Base-by-base conservation (phyloP, 2,113 vertebrate genomes). In the Xiphophorus couchianus region DNA sequence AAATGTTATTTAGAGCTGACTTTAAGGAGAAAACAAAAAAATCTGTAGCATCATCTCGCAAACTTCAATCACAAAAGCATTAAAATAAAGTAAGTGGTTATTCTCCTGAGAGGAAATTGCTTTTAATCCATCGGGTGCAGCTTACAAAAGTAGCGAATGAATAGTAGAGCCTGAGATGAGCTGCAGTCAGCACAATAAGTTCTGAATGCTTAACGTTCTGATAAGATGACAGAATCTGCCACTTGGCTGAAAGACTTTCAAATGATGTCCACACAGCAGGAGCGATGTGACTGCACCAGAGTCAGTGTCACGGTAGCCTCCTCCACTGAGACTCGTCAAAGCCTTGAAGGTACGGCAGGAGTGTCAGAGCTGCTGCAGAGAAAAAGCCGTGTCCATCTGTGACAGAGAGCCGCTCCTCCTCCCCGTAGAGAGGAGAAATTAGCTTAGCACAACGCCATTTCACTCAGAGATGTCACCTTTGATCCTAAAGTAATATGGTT, bases 381-480 rank as follows among this genome's bases (percentile, higher is more conserved):
- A 77, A 81, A 22, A 71, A 74, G n/a, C 19, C 22, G 63, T 62
- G 70, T 75, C 79, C 69, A 48, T 68, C 64, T 77, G 64, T 68
- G 73, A 80, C 74, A 82, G 0, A 70, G 71, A 70, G 66, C 63
- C 66, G 70, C 71, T 88, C 35, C 66, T 79, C 77, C 70, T 84
- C 72, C 78, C 80, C 28, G 58, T 35, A 35, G 66, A 31, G 76
- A 61, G 63, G 76, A 61, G 63, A 73, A 83, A 81, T 81, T 64
- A 74, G 66, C 71, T 65, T 7, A 12, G 35, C 60, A 0, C 66
- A 82, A 77, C 66, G 69, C 30, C 62, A 51, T 91, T 82, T 88
- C 80, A 81, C 73, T 68, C 66, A 0, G 37, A 74, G 5, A 66
- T 30, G 44, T 73, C 54, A 85, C 81, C 75, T 91, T 74, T 86